Percentiles rank a stretch among this genome's conserved stretches.
Conservation (phyloP, 2,797 vertebrate species). For the Cephalopachus bancanus region DNA sequence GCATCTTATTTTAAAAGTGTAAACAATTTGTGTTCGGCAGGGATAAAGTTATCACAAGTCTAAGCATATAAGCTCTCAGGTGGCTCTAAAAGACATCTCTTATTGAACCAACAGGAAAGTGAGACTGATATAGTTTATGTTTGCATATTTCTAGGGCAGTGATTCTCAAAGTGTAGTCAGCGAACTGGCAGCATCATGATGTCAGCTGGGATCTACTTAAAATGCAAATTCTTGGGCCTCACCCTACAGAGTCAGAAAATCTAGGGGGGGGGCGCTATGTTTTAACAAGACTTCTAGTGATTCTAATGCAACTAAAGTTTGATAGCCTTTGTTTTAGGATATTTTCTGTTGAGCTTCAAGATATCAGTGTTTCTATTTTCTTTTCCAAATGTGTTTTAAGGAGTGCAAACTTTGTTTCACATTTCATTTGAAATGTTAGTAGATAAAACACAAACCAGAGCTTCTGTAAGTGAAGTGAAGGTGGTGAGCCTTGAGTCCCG, state of each 20-base stretch:
- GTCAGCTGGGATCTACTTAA: not conserved
- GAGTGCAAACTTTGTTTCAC: not conserved
- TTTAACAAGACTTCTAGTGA: not conserved
- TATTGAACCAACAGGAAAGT: not conserved
- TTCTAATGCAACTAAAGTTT: not conserved
- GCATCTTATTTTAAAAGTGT: not conserved
- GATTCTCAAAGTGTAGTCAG: not conserved
- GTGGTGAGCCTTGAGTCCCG: not conserved
- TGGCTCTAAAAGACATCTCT: not conserved
- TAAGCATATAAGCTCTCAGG: not conserved
- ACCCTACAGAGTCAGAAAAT: not conserved
- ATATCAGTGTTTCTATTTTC: not conserved
- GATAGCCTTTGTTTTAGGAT: not conserved
- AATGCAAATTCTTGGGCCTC: not conserved
- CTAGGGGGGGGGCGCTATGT: not conserved
- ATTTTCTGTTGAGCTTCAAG: not conserved
- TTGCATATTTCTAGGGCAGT: not conserved
- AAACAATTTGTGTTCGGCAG: not conserved
- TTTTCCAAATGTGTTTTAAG: not conserved
- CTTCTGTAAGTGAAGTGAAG: not conserved
- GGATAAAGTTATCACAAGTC: not conserved
- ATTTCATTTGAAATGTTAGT: slow-evolving; percentile 7
- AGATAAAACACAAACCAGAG: not conserved
- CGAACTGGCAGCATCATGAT: not conserved
- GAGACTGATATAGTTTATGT: not conserved